These are phyloP conservation scores for Anolis apletophallus DNA, from an alignment of 2,797 vertebrate species.

Conservation along the genomic window DNA sequence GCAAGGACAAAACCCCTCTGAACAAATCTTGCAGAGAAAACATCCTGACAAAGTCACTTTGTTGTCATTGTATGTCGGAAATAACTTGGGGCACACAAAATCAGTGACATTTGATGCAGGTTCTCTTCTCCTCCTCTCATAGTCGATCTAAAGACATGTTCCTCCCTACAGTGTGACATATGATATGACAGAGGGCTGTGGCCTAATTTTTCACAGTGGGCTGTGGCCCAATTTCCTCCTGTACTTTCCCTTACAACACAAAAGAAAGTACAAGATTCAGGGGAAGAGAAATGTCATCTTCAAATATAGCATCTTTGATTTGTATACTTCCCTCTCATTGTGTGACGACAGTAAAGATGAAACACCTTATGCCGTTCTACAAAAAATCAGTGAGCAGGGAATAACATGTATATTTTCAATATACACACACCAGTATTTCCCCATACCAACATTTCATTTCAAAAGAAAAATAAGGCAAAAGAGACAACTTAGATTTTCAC, in stretches of 20 bases:
- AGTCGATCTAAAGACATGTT: too few species aligned
- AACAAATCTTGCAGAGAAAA: too few species aligned
- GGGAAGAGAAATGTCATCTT: neutral
- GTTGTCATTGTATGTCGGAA: too few species aligned
- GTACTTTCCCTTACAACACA: neutral
- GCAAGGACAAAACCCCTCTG: too few species aligned
- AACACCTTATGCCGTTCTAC: neutral
- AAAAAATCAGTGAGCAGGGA: neutral
- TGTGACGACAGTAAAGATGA: neutral
- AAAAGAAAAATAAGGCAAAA: neutral
- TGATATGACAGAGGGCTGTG: neutral
- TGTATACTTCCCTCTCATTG: neutral
- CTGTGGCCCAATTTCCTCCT: neutral
- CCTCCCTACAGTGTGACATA: neutral
- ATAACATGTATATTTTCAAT: neutral
- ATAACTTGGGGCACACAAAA: too few species aligned
- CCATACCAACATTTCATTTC: neutral
- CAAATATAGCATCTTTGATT: neutral
- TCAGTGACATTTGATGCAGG: too few species aligned
- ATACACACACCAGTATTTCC: neutral
- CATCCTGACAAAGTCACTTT: too few species aligned
- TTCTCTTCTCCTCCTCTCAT: neutral
- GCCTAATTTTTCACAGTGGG: neutral
- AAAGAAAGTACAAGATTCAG: neutral
- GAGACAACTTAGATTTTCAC: constrained; percentile 34